Conservation (phyloP, 2,888 invertebrate genomes). For the Eumerus sabulonum region DNA sequence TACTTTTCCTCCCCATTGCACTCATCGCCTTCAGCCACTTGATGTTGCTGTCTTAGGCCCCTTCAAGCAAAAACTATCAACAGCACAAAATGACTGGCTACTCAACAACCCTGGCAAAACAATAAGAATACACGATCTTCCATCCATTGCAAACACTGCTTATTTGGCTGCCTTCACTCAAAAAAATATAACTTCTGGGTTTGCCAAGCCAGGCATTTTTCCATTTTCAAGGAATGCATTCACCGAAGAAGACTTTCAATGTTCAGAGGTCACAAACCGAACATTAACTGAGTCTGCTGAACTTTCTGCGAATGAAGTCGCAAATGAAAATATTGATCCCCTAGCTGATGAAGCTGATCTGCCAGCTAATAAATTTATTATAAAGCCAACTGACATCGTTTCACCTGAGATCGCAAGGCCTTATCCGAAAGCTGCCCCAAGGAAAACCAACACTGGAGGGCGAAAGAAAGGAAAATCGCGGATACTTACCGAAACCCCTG, state of each 20-base stretch:
- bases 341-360: too few species aligned
- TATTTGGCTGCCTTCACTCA: conserved; percentile 39
- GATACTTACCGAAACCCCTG: conserved; percentile 25
- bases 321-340: conserved; percentile 10
- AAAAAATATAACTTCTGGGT: conserved; percentile 27
- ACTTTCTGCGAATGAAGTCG: conserved; percentile 17
- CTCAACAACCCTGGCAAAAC: conserved; percentile 51
- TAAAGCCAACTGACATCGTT: conserved; percentile 31
- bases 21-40: conserved; percentile 6
- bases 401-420: conserved; percentile 31
- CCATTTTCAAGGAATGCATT: conserved; percentile 44
- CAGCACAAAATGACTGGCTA: conserved; percentile 44
- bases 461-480: conserved; percentile 7
- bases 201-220: conserved; percentile 39
- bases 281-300: conserved; percentile 24
- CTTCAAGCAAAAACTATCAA: conserved; percentile 8
- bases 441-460: conserved; percentile 15
- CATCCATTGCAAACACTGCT: conserved; percentile 36
- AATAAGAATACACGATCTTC: conserved; percentile 51
- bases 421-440: conserved; percentile 33
- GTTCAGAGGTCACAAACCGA: conserved; percentile 21
- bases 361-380: conserved; percentile 27
- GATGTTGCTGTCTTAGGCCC: conserved; percentile 29
- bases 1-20: conserved; percentile 8
- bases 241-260: conserved; percentile 11